These are phyloP conservation scores for Leptinotarsa haldemani DNA, from an alignment of 2,888 invertebrate genomes.

Conservation along the genomic window DNA sequence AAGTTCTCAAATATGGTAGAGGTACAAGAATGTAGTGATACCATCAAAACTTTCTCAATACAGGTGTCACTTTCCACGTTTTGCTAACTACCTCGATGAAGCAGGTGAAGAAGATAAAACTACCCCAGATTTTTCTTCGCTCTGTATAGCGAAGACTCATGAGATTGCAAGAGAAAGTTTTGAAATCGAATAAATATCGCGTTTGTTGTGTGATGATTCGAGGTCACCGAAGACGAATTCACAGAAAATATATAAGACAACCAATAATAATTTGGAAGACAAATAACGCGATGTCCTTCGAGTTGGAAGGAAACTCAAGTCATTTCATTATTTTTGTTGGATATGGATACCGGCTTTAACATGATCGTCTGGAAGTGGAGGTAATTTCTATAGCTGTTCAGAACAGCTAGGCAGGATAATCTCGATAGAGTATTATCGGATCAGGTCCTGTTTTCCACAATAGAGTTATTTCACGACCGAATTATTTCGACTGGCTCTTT, in stretches of 20 bases:
- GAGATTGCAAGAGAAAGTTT: too few species aligned
- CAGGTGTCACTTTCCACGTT: too few species aligned
- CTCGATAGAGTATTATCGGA: constrained; percentile 7
- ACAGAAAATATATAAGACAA: background rate
- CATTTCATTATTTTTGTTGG: constrained; percentile 2
- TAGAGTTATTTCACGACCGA: constrained; percentile 7
- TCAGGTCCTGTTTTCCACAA: constrained; percentile 6
- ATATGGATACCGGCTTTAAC: constrained; percentile 3
- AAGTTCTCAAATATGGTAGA: too few species aligned
- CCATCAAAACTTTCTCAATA: too few species aligned
- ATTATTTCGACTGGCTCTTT: background rate
- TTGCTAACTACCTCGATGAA: too few species aligned
- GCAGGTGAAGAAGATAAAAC: too few species aligned
- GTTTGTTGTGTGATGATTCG: too few species aligned
- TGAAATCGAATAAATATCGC: too few species aligned
- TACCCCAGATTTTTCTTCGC: too few species aligned
- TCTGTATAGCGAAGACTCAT: too few species aligned
- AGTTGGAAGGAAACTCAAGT: background rate
- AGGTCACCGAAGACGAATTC: too few species aligned
- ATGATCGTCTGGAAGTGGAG: constrained; percentile 10
- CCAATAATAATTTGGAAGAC: background rate
- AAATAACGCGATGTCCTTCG: background rate
- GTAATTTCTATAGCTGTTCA: constrained; percentile 4
- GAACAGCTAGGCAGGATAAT: constrained; percentile 6
- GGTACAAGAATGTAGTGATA: too few species aligned